Evolutionary conservation across 2,113 vertebrate genomes (phyloP), one percentile per base, ranked within the genome.

Genomic region (Heterocephalus glaber): DNA sequence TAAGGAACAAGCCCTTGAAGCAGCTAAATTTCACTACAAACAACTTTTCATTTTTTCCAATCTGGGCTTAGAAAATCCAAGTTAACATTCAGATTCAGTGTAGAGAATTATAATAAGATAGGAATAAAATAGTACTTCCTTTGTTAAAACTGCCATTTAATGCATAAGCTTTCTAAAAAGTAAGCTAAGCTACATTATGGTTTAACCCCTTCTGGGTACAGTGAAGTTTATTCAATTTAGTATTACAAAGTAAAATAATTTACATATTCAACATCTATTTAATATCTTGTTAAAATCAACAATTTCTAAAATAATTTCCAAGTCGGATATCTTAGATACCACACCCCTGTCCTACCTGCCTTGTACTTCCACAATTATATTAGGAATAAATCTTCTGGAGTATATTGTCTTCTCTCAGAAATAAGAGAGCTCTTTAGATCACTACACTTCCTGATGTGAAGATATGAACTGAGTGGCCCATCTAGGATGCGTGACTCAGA

Each of bases 1-100:
- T 60, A 88, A 72, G 90, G 60, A 93, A 84, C 56, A n/a, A 20
- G 56, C 49, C 60, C 88, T 44, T 87, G 54, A 94, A 77, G 93
- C 47, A 89, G 49, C 76, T 63, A 52, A 82, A 95, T 86, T 95
- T 95, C 56, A 96, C 24, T 88, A 83, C 86, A 81, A 96, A 49
- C 66, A 96, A 12, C 2, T 33, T 81, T 95, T 89, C 76, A 47
- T 94, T 80, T 97, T 54, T 92, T 83, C 47, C 84, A 87, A 94
- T 49, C 38, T 70, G 85, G 76, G 33, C 87, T 93, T 44, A 91
- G 70, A 94, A 81, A 87, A 95, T 77, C 84, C 38, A 60, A 93
- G 47, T 63, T 89, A 93, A 83, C 12, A 61, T 83, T 95, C 35
- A 80, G 24, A 96, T 60, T 88, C 52, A 92, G 84, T 24, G 58